These are phyloP conservation scores for Criorhina ranunculi DNA, from an alignment of 2,888 invertebrate genomes.

Conservation along the genomic window DNA sequence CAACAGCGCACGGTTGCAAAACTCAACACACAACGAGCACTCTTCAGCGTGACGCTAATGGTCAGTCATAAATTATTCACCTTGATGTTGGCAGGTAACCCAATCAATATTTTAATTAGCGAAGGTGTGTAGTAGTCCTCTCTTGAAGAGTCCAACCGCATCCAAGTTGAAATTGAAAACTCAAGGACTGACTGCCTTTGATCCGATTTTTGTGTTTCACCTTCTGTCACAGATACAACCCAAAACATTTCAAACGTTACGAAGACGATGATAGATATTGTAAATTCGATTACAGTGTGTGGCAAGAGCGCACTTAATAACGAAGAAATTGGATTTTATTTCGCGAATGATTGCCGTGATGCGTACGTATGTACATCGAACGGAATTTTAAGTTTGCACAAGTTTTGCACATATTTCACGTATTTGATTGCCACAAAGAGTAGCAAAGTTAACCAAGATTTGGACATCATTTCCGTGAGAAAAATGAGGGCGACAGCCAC, in stretches of 20 bases:
- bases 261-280: neutral
- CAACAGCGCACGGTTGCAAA: neutral
- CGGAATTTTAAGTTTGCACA: conserved; percentile 48
- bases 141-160: conserved; percentile 15
- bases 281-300: conserved; percentile 31
- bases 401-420: conserved; percentile 24
- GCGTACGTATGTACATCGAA: neutral
- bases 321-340: conserved; percentile 35
- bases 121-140: conserved; percentile 42
- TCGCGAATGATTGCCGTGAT: conserved; percentile 15
- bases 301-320: conserved; percentile 48
- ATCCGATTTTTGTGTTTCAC: conserved; percentile 1
- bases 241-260: neutral
- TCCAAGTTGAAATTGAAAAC: conserved; percentile 13
- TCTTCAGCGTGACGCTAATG: neutral
- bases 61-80: neutral
- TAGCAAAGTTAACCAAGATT: conserved; percentile 41
- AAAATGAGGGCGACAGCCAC: conserved; percentile 44
- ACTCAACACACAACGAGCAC: neutral
- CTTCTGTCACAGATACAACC: too few relatives aligned
- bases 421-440: conserved; percentile 12
- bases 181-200: conserved; percentile 8
- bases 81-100: neutral
- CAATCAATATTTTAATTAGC: neutral
- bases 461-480: conserved; percentile 66